Percentiles rank a stretch among this genome's conserved stretches.
These are phyloP conservation scores for Parnassius orleans DNA, from an alignment of 2,888 invertebrate genomes.

Conservation along the genomic window DNA sequence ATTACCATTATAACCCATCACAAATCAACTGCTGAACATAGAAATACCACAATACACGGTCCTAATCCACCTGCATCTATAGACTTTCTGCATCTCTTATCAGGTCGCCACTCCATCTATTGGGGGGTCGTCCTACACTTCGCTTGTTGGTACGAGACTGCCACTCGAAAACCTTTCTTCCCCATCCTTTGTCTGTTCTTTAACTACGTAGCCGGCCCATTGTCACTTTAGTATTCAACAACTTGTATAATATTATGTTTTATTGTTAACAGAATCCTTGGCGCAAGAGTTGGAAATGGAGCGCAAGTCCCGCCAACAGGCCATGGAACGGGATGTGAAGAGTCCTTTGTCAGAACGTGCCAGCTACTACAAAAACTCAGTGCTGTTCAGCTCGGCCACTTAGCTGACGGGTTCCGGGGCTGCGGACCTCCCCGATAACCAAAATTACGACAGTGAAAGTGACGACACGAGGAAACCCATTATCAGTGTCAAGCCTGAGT, in stretches of 20 bases:
- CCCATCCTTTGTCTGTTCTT: no score
- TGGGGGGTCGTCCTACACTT: no score
- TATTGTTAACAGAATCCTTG: conserved; percentile 87
- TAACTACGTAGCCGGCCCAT: no score
- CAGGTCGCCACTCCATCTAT: no score
- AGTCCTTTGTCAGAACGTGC: conserved; percentile 91
- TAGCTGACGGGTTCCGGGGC: conserved; percentile 76
- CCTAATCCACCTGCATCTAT: no score
- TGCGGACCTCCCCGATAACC: conserved; percentile 61
- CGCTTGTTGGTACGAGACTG: no score
- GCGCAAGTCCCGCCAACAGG: conserved; percentile 90
- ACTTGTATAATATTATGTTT: not conserved
- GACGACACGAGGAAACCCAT: conserved; percentile 74
- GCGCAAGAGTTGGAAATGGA: conserved; percentile 94
- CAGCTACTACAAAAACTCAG: conserved; percentile 94
- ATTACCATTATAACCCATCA: no score
- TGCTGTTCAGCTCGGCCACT: conserved; percentile 93
- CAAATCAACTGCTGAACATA: no score
- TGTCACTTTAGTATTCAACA: not conserved
- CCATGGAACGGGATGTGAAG: conserved; percentile 91
- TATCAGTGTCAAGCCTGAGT: conserved; percentile 79
- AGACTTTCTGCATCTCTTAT: no score
- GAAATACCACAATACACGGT: no score
- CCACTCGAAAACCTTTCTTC: no score
- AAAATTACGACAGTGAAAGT: conserved; percentile 58